These are phyloP conservation scores for Anisognathus igniventris DNA, from an alignment of 2,797 vertebrate genomes.

Conservation along the genomic window DNA sequence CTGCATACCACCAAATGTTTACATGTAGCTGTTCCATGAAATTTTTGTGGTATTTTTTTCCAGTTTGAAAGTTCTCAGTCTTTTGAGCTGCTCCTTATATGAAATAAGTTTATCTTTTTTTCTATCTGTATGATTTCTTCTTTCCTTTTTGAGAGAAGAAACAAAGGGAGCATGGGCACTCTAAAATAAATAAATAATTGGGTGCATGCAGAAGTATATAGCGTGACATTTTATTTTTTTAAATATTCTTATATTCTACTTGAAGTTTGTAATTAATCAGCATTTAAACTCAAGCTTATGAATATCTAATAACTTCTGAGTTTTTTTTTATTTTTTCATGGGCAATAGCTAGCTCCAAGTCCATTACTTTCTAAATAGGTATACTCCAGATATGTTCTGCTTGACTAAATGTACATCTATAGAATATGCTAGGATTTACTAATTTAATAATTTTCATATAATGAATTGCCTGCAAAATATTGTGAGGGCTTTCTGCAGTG, in stretches of 20 bases:
- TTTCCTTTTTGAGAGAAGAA: background rate
- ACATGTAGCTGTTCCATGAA: background rate
- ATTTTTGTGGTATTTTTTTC: background rate
- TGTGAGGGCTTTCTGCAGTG: background rate
- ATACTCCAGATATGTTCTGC: background rate
- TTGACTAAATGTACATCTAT: background rate
- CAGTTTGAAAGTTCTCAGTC: background rate
- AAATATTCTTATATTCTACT: background rate
- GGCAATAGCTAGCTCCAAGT: background rate
- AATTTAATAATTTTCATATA: background rate
- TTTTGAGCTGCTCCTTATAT: background rate
- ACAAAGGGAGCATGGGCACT: background rate
- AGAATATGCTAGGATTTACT: background rate
- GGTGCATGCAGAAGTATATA: accelerated
- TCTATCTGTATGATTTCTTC: background rate
- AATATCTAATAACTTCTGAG: background rate
- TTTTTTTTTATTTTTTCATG: background rate
- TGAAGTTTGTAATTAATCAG: background rate
- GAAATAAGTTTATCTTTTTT: accelerated
- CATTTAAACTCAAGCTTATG: background rate
- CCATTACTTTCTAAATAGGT: background rate
- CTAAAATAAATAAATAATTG: background rate
- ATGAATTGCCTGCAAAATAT: background rate
- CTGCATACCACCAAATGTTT: background rate
- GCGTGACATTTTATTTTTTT: background rate